phyloP scores from a whole-genome alignment of 2,797 vertebrate species.

The Salmo trutta region DNA sequence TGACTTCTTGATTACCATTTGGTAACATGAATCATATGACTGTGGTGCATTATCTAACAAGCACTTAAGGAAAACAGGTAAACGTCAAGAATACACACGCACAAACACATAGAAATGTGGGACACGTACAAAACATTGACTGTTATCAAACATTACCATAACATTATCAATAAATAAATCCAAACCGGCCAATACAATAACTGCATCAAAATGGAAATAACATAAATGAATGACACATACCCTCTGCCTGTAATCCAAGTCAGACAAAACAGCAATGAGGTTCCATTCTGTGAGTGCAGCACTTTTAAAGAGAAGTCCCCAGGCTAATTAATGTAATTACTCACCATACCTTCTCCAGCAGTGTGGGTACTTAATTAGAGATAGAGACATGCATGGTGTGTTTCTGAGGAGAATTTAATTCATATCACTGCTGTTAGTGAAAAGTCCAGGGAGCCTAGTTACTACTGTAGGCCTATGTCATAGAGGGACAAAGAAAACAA shows the following conservation, averaged over 20 bases:
- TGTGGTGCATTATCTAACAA: not conserved
- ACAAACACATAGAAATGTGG: not conserved
- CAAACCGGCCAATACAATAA: not conserved
- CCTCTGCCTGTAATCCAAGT: not conserved
- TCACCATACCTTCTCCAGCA: conserved; percentile 27
- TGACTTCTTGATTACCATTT: not conserved
- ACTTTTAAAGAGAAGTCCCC: conserved; percentile 40
- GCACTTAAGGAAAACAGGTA: not conserved
- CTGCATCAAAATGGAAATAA: not conserved
- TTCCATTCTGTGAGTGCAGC: conserved; percentile 30
- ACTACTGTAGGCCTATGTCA: not conserved
- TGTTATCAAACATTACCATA: not conserved
- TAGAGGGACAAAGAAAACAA: not conserved
- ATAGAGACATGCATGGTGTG: conserved; percentile 8
- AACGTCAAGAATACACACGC: not conserved
- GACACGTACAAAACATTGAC: not conserved
- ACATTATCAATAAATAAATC: not conserved
- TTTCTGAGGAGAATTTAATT: conserved; percentile 36
- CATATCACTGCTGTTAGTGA: conserved; percentile 32
- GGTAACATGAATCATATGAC: not conserved
- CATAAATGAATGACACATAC: not conserved
- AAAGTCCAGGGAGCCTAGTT: not conserved
- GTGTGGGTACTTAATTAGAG: conserved; percentile 42
- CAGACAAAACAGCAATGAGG: conserved; percentile 11
- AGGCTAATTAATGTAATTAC: conserved; percentile 50